These are phyloP conservation scores for Eristalis intricaria DNA, from an alignment of 2,888 invertebrate species.

Conservation along the genomic window DNA sequence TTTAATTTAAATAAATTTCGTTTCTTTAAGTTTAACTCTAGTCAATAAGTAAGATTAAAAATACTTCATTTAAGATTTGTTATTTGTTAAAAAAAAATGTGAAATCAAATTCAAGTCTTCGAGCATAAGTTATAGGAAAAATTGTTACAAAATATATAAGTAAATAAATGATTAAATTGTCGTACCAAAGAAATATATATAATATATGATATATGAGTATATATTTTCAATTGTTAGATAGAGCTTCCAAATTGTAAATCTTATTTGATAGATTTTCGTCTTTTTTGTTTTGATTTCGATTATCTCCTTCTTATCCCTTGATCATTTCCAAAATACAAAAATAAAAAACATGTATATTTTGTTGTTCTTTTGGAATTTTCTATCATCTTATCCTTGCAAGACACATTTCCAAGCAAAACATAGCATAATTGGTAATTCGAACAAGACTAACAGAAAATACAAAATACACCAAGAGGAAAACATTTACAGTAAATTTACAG, in stretches of 20 bases:
- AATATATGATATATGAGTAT: conserved; percentile 20
- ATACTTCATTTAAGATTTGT: conserved; percentile 48
- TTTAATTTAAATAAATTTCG: conserved; percentile 24
- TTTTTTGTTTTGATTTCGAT: neutral
- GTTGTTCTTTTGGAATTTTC: neutral
- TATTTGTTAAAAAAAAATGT: conserved; percentile 27
- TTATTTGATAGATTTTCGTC: neutral
- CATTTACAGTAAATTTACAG: neutral
- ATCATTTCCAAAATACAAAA: conserved; percentile 1
- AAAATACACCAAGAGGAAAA: neutral
- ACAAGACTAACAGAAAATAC: conserved; percentile 38
- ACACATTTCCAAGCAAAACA: conserved; percentile 14
- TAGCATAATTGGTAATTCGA: conserved; percentile 65
- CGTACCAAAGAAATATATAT: conserved; percentile 41
- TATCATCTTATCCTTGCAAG: conserved; percentile 3
- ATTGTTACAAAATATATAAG: conserved; percentile 20
- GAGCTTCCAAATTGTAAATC: conserved; percentile 63
- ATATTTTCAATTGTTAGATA: conserved; percentile 62
- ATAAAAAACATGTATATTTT: neutral
- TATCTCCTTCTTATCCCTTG: neutral
- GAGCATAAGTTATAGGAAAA: conserved; percentile 58
- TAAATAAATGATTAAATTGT: conserved; percentile 25
- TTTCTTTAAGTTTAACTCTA: conserved; percentile 58
- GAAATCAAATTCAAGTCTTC: conserved; percentile 64
- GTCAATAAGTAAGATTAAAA: conserved; percentile 61